Conservation (phyloP, 2,113 vertebrate species). For the Empidonax alnorum region DNA sequence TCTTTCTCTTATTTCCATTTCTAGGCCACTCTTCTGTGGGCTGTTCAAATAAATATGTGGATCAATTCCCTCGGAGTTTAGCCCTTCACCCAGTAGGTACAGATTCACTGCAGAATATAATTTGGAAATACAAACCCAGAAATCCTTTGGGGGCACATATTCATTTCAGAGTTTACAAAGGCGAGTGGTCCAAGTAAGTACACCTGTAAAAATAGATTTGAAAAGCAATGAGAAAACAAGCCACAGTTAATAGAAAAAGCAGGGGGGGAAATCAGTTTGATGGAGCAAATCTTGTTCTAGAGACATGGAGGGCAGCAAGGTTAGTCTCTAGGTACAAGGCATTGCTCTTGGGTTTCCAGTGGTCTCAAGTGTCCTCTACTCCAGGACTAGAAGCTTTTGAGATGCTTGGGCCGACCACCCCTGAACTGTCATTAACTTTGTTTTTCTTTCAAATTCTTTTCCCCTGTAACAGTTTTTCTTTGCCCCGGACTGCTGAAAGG, state of each 20-base stretch:
- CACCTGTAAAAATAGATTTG: constrained; percentile 30
- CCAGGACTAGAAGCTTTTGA: constrained; percentile 18
- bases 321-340: constrained; percentile 2
- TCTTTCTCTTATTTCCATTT: constrained; percentile 63
- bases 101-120: constrained; percentile 29
- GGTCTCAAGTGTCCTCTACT: constrained; percentile 1
- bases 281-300: constrained; percentile 27
- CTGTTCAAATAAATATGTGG: constrained; percentile 53
- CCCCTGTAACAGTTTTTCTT: constrained; percentile 91
- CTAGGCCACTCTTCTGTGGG: constrained; percentile 56
- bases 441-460: constrained; percentile 77
- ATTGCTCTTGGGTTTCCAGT: constrained; percentile 28
- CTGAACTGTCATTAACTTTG: not conserved
- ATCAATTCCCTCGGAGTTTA: constrained; percentile 37
- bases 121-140: constrained; percentile 51
- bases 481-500: constrained; percentile 95
- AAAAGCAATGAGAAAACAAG: constrained; percentile 12
- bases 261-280: not conserved
- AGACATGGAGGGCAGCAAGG: not conserved
- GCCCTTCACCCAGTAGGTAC: constrained; percentile 43
- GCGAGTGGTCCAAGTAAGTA: constrained; percentile 48
- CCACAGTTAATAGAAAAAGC: not conserved
- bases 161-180: constrained; percentile 51
- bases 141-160: not conserved
- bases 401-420: not conserved